phyloP scores from a whole-genome alignment of 37 sponge, comb jelly and placozoan species.

The Beroe forskalii region DNA sequence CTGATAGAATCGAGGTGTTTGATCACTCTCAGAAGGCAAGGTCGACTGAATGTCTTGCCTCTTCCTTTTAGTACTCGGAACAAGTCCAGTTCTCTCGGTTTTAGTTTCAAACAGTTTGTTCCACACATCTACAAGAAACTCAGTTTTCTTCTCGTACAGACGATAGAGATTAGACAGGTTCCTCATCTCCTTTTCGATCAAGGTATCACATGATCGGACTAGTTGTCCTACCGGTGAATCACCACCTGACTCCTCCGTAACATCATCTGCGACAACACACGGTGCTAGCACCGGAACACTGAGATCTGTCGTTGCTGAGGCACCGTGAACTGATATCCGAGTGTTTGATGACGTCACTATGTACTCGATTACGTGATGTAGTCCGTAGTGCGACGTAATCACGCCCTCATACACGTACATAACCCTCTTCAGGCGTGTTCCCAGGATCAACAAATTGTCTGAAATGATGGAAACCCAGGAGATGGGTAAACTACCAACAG shows the following conservation, averaged over 20 bases:
- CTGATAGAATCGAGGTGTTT: background rate
- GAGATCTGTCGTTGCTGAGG: background rate
- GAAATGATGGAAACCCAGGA: conserved; percentile 12
- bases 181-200: background rate
- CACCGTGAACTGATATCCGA: background rate
- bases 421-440: background rate
- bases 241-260: background rate
- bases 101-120: background rate
- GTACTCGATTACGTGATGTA: background rate
- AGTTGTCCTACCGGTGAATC: background rate
- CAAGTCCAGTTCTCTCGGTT: background rate
- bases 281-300: conserved; percentile 4
- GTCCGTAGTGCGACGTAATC: background rate
- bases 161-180: background rate
- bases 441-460: background rate
- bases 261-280: background rate
- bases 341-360: background rate
- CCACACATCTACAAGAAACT: background rate
- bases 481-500: background rate
- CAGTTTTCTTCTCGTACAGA: conserved; percentile 1
- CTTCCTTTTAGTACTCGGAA: background rate
- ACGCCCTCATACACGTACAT: conserved; percentile 38
- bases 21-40: background rate
- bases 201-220: background rate
- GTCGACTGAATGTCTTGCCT: background rate